Evolutionary conservation across 2,888 invertebrate genomes (phyloP).

Genomic region (Lasioglossum marginatum): DNA sequence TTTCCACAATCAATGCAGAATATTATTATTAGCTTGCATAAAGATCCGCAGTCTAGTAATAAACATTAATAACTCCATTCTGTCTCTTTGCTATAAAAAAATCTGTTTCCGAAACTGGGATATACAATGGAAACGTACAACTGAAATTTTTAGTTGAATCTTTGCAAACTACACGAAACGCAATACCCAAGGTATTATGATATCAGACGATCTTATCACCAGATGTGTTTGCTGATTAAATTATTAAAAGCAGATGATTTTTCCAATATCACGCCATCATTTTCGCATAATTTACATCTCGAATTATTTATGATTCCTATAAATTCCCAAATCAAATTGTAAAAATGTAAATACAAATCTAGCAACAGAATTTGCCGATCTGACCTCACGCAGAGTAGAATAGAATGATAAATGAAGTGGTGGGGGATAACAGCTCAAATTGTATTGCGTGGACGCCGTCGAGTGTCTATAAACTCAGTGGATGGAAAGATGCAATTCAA

Average conservation of each 20-base stretch:
- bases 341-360: not conserved
- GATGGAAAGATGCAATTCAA: constrained; percentile 1
- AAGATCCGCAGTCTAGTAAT: no score
- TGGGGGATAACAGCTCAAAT: not conserved
- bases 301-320: not conserved
- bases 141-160: not conserved
- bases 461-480: not conserved
- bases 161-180: not conserved
- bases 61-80: not conserved
- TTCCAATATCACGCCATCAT: not conserved
- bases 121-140: not conserved
- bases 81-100: not conserved
- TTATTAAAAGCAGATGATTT: not conserved
- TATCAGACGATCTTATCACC: not conserved
- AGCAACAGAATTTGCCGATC: not conserved
- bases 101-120: not conserved
- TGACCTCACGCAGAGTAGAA: not conserved
- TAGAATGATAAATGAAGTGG: no score
- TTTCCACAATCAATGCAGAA: no score
- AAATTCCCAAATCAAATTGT: not conserved
- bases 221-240: not conserved
- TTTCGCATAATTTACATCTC: not conserved
- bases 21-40: no score
- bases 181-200: not conserved
- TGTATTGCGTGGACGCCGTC: not conserved